These are phyloP conservation scores for Mobula birostris DNA, from an alignment of 2,113 vertebrate species.

Conservation along the genomic window DNA sequence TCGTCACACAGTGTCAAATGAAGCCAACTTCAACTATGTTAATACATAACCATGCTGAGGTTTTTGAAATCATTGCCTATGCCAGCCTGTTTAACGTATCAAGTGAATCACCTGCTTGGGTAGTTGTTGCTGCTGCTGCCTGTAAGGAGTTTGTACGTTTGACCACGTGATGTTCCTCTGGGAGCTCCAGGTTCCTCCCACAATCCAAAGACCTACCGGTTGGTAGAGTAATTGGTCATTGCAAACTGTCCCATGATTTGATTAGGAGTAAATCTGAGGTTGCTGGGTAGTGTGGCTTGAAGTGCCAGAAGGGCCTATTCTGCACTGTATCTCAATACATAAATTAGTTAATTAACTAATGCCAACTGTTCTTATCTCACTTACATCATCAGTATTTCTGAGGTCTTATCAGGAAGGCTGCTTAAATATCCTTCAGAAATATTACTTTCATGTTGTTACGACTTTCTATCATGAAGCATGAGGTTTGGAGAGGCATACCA, in stretches of 20 bases:
- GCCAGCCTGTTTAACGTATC: neutral
- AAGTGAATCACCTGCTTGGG: neutral
- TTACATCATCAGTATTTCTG: neutral
- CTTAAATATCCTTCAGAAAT: neutral
- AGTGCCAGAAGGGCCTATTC: too few species aligned
- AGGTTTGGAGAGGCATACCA: neutral
- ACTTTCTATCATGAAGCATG: neutral
- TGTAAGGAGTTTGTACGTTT: too few species aligned
- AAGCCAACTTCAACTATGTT: neutral
- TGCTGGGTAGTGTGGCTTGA: too few species aligned
- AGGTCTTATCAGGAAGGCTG: neutral
- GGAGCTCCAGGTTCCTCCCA: too few species aligned
- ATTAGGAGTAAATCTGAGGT: too few species aligned
- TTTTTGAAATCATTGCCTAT: neutral
- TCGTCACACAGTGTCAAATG: neutral
- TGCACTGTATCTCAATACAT: too few species aligned
- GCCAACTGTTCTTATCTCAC: neutral
- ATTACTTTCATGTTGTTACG: neutral
- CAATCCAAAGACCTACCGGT: too few species aligned
- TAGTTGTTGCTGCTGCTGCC: neutral
- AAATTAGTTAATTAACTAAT: neutral
- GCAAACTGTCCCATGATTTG: too few species aligned
- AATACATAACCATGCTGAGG: neutral
- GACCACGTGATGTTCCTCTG: too few species aligned
- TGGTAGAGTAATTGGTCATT: too few species aligned